These are phyloP conservation scores for Heterotis niloticus DNA, from an alignment of 2,113 vertebrate genomes.

Conservation along the genomic window DNA sequence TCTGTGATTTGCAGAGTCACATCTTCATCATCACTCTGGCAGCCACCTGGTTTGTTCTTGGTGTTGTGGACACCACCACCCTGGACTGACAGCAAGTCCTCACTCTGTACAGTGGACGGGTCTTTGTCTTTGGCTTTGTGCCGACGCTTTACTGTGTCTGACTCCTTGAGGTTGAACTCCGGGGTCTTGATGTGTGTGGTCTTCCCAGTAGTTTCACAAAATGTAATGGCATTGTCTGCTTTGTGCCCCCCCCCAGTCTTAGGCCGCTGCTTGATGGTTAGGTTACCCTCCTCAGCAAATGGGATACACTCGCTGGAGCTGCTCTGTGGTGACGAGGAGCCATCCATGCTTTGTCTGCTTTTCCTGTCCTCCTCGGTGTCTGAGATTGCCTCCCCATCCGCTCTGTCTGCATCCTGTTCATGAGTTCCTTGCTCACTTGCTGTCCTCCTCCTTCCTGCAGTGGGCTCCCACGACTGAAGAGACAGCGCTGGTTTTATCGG, in stretches of 20 bases:
- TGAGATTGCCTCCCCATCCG: constrained; percentile 39
- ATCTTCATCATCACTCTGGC: background rate
- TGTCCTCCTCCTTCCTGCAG: constrained; percentile 62
- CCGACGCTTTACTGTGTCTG: constrained; percentile 86
- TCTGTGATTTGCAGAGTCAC: background rate
- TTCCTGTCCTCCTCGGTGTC: constrained; percentile 61
- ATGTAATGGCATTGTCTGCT: constrained; percentile 29
- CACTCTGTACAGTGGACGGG: constrained; percentile 14
- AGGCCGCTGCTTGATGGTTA: constrained; percentile 90
- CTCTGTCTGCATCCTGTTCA: constrained; percentile 36
- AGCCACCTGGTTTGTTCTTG: too few relatives aligned
- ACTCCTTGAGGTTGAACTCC: constrained; percentile 90
- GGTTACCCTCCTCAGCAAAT: constrained; percentile 89
- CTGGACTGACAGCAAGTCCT: constrained; percentile 27
- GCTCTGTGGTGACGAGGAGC: constrained; percentile 58
- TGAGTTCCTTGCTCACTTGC: constrained; percentile 64
- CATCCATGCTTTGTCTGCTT: constrained; percentile 35
- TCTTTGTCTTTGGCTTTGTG: constrained; percentile 80
- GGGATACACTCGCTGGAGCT: constrained; percentile 78
- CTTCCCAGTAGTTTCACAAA: constrained; percentile 34
- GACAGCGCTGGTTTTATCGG: constrained; percentile 22
- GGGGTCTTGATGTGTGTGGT: constrained; percentile 52
- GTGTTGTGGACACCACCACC: background rate
- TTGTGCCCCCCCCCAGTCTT: constrained; percentile 60
- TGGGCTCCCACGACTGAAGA: constrained; percentile 18